Evolutionary conservation across 2,113 vertebrate species (phyloP), one percentile per base, ranked within the genome.

Genomic region (Aleadryas rufinucha): DNA sequence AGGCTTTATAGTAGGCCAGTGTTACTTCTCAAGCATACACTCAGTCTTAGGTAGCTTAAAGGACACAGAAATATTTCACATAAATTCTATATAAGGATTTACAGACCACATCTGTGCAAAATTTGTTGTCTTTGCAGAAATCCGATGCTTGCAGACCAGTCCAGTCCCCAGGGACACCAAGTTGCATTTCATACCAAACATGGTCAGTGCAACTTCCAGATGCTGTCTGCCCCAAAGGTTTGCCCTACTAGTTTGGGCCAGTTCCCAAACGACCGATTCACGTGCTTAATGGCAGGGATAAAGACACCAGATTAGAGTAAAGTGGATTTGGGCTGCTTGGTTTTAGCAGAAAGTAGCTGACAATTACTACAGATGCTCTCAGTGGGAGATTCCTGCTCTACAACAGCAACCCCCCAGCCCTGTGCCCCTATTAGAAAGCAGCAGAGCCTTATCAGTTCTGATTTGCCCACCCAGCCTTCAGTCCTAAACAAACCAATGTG

Each of bases 151-250:
- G 49, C 81, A 83, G 93, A 71, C 74, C 93, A 84, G 77, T 91
- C 44, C 1, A 3, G 24, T 79, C 94, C 77, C 77, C n/a, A 24
- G 49, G 70, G 93, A 78, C 69, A 82, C 20, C 74, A 42, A 84
- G 87, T 4, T 81, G 65, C 77, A 76, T 93, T 97, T 96, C 81
- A 95, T 87, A 96, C 96, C 94, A 96, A 97, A 97, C 94, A 96
- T 83, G 84, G 93, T 91, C 94, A 96, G 75, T 45, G 57, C 65
- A 72, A 71, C n/a, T 87, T 94, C 93, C 96, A 95, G 93, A 96
- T 87, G 89, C 87, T 27, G 78, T 9, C 84, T 96, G 94, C 89
- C 91, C 94, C 91, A 85, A 72, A 96, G 89, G 81, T 95, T 68
- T 91, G 84, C 65, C 84, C 94, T 96, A 22, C 93, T 33, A 66